These are phyloP conservation scores for Seison nebaliae DNA, from an alignment of 1,140 invertebrate genomes.

Conservation along the genomic window DNA sequence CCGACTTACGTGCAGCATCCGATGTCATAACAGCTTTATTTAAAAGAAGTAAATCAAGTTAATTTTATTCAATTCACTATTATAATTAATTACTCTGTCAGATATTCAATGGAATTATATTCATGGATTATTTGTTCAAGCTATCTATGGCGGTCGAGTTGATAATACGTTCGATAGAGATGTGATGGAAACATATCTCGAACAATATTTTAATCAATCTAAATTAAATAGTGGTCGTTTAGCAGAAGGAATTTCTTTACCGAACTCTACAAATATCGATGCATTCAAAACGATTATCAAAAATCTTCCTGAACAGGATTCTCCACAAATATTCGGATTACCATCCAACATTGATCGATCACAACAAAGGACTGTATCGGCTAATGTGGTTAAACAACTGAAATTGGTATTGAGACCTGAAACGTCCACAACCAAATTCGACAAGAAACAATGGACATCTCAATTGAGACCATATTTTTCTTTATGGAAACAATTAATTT, in stretches of 20 bases:
- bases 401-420: conserved; percentile 25
- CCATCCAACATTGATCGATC: conserved; percentile 51
- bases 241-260: conserved; percentile 7
- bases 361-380: conserved; percentile 42
- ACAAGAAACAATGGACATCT: conserved; percentile 33
- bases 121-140: conserved; percentile 47
- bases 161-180: conserved; percentile 49
- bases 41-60: neutral
- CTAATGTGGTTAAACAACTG: conserved; percentile 37
- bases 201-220: conserved; percentile 39
- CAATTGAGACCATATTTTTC: conserved; percentile 40
- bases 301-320: conserved; percentile 38
- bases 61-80: neutral
- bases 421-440: conserved; percentile 22
- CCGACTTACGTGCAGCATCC: conserved; percentile 48
- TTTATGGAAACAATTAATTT: conserved; percentile 47
- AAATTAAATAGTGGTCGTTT: conserved; percentile 25
- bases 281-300: conserved; percentile 39
- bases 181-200: conserved; percentile 44
- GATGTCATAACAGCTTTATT: conserved; percentile 34
- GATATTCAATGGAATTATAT: conserved; percentile 44
- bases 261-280: conserved; percentile 31
- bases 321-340: conserved; percentile 44
- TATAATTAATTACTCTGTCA: conserved; percentile 1
- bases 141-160: conserved; percentile 60